A percentile compares a stretch with the other conserved stretches of the same genome.
Conservation (phyloP, 35 echinoderm and acorn worm genomes). For the Apostichopus parvimensis region DNA sequence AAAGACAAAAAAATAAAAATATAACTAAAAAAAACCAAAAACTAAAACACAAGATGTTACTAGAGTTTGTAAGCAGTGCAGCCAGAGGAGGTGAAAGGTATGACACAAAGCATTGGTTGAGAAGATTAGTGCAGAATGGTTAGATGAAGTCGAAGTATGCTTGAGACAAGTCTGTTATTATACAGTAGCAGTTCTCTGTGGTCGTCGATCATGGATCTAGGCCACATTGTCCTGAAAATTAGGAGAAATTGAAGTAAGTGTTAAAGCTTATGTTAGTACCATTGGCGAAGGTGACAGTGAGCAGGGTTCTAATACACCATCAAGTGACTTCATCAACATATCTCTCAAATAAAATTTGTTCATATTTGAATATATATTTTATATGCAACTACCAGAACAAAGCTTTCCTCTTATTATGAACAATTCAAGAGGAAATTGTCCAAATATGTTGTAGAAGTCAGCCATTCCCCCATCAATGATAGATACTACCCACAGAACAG, state of each 20-base stretch:
- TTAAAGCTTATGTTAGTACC: neutral
- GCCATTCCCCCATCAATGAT: too few relatives aligned
- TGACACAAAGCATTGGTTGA: neutral
- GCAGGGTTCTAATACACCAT: too few relatives aligned
- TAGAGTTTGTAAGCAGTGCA: neutral
- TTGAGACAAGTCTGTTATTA: slow-evolving; percentile 16
- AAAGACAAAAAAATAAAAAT: too few relatives aligned
- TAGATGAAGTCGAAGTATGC: slow-evolving; percentile 10
- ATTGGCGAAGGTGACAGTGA: neutral
- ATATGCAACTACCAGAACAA: too few relatives aligned
- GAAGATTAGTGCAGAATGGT: neutral
- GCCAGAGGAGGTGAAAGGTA: neutral
- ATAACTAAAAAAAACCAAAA: neutral
- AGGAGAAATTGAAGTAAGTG: neutral
- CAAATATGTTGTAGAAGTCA: too few relatives aligned
- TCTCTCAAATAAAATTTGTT: too few relatives aligned
- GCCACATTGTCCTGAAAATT: neutral
- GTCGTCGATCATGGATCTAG: neutral
- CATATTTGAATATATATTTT: too few relatives aligned
- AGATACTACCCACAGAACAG: too few relatives aligned
- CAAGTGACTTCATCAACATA: too few relatives aligned
- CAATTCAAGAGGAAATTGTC: too few relatives aligned
- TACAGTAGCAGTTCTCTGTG: neutral
- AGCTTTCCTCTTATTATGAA: too few relatives aligned
- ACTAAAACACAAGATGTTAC: too few relatives aligned